Conservation (phyloP, 2,797 vertebrate genomes). For the Nyctibius grandis region DNA sequence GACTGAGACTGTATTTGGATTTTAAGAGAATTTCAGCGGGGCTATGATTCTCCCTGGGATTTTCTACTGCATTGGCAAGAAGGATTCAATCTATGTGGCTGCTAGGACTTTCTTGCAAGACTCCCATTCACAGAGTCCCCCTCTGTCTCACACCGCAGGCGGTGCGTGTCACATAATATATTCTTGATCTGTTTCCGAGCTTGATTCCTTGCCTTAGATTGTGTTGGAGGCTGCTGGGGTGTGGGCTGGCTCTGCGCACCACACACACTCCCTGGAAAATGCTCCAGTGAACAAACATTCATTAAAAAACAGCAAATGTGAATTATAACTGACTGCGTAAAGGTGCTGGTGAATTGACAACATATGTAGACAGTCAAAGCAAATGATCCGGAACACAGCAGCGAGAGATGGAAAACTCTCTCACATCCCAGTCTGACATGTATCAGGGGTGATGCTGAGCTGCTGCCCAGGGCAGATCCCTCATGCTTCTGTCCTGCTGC, state of each 20-base stretch:
- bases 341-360: constrained; percentile 2
- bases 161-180: fast-evolving
- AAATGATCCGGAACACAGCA: background rate
- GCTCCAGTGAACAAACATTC: constrained; percentile 13
- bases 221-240: background rate
- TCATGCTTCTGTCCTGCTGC: background rate
- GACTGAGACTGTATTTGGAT: background rate
- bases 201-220: background rate
- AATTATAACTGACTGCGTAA: background rate
- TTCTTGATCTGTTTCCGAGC: background rate
- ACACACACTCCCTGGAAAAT: background rate
- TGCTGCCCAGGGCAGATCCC: background rate
- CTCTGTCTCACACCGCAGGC: background rate
- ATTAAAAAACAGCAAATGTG: constrained; percentile 4
- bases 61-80: background rate
- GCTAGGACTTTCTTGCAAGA: background rate
- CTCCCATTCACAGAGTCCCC: background rate
- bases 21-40: background rate
- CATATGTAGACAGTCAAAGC: background rate
- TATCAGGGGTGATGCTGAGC: background rate
- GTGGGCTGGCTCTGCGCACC: background rate
- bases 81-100: background rate
- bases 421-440: background rate
- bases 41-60: background rate
- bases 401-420: background rate